Evolutionary conservation across 2,888 invertebrate species (phyloP).

Genomic region (Sisyra terminalis): DNA sequence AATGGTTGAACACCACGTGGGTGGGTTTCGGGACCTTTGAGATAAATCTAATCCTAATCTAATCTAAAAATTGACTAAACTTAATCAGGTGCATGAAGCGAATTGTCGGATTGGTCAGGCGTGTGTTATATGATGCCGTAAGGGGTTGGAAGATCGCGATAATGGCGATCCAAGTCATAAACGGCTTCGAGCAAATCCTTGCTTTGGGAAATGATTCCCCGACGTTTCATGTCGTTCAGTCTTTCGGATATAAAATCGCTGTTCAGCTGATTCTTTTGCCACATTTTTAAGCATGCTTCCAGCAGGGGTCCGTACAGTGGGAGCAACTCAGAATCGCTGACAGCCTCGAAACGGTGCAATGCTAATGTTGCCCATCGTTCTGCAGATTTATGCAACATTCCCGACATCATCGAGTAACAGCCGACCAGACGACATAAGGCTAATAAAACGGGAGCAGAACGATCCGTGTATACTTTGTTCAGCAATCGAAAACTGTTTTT

Average conservation of each 20-base stretch:
- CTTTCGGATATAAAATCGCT: conserved; percentile 41
- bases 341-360: conserved; percentile 49
- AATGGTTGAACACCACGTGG: too few relatives aligned
- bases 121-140: too few relatives aligned
- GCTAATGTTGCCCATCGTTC: conserved; percentile 54
- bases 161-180: conserved; percentile 30
- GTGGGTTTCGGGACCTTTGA: too few relatives aligned
- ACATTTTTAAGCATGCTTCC: conserved; percentile 48
- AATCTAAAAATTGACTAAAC: too few relatives aligned
- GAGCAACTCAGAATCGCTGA: conserved; percentile 52
- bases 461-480: conserved; percentile 46
- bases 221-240: conserved; percentile 39
- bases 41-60: too few relatives aligned
- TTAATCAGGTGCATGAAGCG: too few relatives aligned
- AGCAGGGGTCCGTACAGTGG: conserved; percentile 50
- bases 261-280: conserved; percentile 44
- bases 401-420: conserved; percentile 29
- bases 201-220: conserved; percentile 46
- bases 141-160: conserved; percentile 6
- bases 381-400: conserved; percentile 37
- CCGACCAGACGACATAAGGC: conserved; percentile 53
- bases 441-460: conserved; percentile 47
- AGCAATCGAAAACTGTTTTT: conserved; percentile 52
- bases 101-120: too few relatives aligned
- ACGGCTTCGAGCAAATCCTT: conserved; percentile 48